A percentile compares a stretch with the other conserved stretches of the same genome.
Conservation (phyloP, 2,113 vertebrate genomes). For the Entelurus aequoreus region DNA sequence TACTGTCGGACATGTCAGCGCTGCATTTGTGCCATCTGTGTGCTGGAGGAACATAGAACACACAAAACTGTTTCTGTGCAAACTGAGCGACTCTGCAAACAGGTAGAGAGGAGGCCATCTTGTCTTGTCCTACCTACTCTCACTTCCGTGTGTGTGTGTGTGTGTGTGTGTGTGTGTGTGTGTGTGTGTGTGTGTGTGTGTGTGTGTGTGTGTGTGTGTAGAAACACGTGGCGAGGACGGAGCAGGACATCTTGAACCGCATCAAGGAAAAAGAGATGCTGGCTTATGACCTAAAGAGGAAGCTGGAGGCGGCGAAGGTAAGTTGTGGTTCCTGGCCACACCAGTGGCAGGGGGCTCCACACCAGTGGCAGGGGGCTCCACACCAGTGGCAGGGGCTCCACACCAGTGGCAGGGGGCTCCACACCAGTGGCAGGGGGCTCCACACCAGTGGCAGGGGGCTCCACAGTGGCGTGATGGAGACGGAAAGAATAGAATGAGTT, state of each 20-base stretch:
- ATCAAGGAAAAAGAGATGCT: constrained; percentile 52
- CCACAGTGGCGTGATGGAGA: no score
- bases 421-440: background rate
- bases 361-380: background rate
- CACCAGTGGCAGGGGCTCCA: background rate
- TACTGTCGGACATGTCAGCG: constrained; percentile 64
- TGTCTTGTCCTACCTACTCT: background rate
- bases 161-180: no score
- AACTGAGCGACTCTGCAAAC: constrained; percentile 63
- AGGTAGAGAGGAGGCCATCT: constrained; percentile 44
- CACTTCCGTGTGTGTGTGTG: background rate
- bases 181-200: background rate
- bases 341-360: background rate
- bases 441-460: background rate
- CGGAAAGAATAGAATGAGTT: no score
- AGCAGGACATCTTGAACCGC: constrained; percentile 64
- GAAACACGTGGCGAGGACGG: constrained; percentile 65
- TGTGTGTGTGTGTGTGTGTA: constrained; percentile 16
- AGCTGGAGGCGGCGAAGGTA: constrained; percentile 50
- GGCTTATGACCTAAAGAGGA: constrained; percentile 41
- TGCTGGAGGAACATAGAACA: constrained; percentile 63
- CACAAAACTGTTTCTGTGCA: constrained; percentile 70
- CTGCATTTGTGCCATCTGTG: constrained; percentile 73
- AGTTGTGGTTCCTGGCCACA: background rate
- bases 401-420: background rate